A percentile compares a stretch with the other conserved stretches of the same genome.
Evolutionary conservation across 2,113 vertebrate species (phyloP).

Genomic region (Polyodon spathula): DNA sequence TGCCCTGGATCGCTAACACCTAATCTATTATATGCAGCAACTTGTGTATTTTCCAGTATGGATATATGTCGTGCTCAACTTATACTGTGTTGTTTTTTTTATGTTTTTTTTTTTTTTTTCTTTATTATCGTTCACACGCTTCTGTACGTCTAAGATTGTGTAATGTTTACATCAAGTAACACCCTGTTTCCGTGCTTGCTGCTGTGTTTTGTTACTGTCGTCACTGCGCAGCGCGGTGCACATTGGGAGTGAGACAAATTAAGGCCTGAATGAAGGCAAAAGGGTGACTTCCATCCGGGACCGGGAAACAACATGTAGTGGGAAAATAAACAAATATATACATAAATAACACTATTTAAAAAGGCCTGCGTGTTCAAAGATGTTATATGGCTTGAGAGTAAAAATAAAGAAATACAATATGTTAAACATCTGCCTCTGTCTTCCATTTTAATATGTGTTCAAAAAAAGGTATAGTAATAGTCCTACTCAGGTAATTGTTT

Average conservation of each 20-base stretch:
- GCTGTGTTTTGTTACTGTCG: constrained; percentile 63
- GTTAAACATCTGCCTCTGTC: too few species aligned
- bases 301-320: too few species aligned
- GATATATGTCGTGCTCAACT: constrained; percentile 4
- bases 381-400: too few species aligned
- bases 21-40: background rate
- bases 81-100: background rate
- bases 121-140: constrained; percentile 10
- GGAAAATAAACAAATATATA: too few species aligned
- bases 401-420: too few species aligned
- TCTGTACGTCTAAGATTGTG: constrained; percentile 13
- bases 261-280: background rate
- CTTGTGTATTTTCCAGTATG: background rate
- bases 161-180: constrained; percentile 29
- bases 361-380: too few species aligned
- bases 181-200: constrained; percentile 30
- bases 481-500: too few species aligned
- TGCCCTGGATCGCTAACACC: constrained; percentile 4
- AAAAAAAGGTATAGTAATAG: too few species aligned
- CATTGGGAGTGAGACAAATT: constrained; percentile 38
- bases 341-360: too few species aligned
- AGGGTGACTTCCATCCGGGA: constrained; percentile 2
- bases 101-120: background rate
- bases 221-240: constrained; percentile 45
- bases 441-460: too few species aligned